Base-by-base conservation (phyloP, 2,888 invertebrate species). In the Hydroisotoma schaefferi region DNA sequence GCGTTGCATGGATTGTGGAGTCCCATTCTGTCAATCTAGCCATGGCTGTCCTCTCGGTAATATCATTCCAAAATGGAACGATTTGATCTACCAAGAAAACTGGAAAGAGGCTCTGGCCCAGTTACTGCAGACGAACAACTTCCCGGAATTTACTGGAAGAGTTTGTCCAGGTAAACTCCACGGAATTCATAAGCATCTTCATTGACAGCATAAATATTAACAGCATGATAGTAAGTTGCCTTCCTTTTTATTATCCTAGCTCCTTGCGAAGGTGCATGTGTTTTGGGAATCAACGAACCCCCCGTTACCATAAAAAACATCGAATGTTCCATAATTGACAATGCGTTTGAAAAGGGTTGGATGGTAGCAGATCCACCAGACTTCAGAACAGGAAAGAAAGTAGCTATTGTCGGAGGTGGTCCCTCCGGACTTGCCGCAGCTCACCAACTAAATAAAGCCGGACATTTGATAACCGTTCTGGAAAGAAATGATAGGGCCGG, bases 61-160 rank as follows among this genome's bases (percentile, higher is more conserved):
- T 78, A 94, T 99, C 72, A 94, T 99, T 70, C 99, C 99, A 55
- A 95, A 95, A 80, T 99, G 97, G 95, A 99, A 99, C 79, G 93
- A 97, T 76, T 84, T 99, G 22, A 84, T 99, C n/a, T 98, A 89
- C 81, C 84, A 88, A 75, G 87, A 86, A 51, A 89, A 94, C 75
- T 99, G 98, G 98, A 84, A 85, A 67, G 92, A 94, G 77, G 99
- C 99, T 20, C 80, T 98, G 5, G 84, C 87, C 61, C 94, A 95
- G 73, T 81, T 99, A 56, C 78, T 94, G 71, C 98, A 99, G 80
- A 99, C 99, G 0, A 99, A 99, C 76, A 99, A 99, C 78, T 99
- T 99, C 81, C 98, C 99, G n/a, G 93, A 93, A 78, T 93, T 93
- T 77, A 93, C 93, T 27, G 94, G 94, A 0, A 83, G 99, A 73